Conservation (phyloP, 30 jellyfish, hydroid and myxozoan genomes). For the Pseudorhiza aurosa region DNA sequence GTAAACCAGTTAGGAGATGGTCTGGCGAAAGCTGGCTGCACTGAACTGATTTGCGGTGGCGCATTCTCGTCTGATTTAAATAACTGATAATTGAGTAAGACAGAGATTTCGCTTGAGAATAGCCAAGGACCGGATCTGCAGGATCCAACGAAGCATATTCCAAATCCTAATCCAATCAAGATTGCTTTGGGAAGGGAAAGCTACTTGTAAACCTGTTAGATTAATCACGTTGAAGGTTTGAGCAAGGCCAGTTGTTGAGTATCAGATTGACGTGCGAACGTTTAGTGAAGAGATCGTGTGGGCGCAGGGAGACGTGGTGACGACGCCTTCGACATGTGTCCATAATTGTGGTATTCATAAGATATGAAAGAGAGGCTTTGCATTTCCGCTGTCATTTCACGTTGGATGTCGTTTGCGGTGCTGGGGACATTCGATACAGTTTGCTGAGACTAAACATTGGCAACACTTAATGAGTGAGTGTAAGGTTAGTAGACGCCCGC, state of each 20-base stretch:
- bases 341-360: slow-evolving; percentile 44
- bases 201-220: slow-evolving; percentile 64
- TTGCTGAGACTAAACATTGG: slow-evolving; percentile 31
- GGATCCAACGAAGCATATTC: slow-evolving; percentile 40
- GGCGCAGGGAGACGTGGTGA: slow-evolving; percentile 27
- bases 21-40: too few species aligned
- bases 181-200: slow-evolving; percentile 52
- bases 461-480: slow-evolving; percentile 32
- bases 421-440: slow-evolving; percentile 65
- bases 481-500: not conserved
- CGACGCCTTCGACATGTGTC: slow-evolving; percentile 22
- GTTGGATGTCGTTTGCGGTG: slow-evolving; percentile 51
- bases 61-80: slow-evolving; percentile 26
- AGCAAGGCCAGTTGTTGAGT: slow-evolving; percentile 5
- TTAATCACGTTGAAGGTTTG: slow-evolving; percentile 41
- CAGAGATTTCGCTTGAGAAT: slow-evolving; percentile 36
- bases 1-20: too few species aligned
- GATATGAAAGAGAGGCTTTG: slow-evolving; percentile 59
- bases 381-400: slow-evolving; percentile 56
- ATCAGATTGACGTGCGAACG: slow-evolving; percentile 34
- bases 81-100: slow-evolving; percentile 55
- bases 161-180: slow-evolving; percentile 76
- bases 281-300: slow-evolving; percentile 38
- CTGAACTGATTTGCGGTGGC: slow-evolving; percentile 32
- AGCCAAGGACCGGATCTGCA: slow-evolving; percentile 57